These are phyloP conservation scores for Cotesia congregata DNA, from an alignment of 2,888 invertebrate species.

Conservation along the genomic window DNA sequence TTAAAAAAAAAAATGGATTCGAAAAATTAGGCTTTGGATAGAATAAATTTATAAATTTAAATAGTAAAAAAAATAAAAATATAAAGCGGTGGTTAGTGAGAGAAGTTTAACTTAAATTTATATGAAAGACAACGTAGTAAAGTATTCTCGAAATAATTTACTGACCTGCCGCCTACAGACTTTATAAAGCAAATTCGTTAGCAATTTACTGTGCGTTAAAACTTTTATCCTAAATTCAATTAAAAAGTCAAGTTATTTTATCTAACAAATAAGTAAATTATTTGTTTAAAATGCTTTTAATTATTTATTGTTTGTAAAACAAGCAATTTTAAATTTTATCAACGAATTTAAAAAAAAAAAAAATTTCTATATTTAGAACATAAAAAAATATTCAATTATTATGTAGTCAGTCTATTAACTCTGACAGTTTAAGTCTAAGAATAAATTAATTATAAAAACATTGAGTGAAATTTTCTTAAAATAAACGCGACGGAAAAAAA, in stretches of 20 bases:
- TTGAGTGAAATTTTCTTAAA: not conserved
- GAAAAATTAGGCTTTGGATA: no score
- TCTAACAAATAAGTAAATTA: not conserved
- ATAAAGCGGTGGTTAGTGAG: not conserved
- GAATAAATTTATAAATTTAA: not conserved
- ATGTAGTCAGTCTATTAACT: not conserved
- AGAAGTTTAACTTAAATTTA: conserved; percentile 15
- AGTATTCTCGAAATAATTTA: conserved; percentile 20
- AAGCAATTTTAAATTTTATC: not conserved
- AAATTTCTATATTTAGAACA: not conserved
- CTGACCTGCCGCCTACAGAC: conserved; percentile 24
- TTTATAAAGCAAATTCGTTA: conserved; percentile 17
- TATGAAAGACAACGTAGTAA: conserved; percentile 12
- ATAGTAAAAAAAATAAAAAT: not conserved
- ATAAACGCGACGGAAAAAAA: not conserved
- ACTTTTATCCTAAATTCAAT: conserved; percentile 3
- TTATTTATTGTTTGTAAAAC: conserved; percentile 6
- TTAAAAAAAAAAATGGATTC: not conserved
- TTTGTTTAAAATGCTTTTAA: not conserved
- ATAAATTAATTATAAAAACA: not conserved
- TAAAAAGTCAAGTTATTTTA: conserved; percentile 2
- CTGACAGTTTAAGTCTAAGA: not conserved
- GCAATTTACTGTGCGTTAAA: not conserved
- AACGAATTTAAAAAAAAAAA: not conserved
- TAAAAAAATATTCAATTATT: not conserved